Evolutionary conservation across 1,140 invertebrate species (phyloP).

Genomic region (Coelopa frigida): DNA sequence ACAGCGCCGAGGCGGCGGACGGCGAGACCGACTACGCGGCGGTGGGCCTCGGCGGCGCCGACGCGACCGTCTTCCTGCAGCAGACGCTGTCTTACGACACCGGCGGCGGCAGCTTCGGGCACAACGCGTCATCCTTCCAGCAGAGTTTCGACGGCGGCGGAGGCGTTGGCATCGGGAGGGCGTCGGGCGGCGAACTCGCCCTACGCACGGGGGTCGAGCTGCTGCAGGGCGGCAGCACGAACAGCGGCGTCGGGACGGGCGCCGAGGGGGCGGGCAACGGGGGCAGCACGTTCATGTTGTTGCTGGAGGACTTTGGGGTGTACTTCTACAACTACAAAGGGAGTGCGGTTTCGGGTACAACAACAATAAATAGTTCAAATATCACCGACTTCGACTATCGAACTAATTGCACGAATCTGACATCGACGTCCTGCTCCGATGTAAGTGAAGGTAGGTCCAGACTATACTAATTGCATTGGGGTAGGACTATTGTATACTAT

Average conservation of each 20-base stretch:
- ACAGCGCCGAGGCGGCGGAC: conserved; percentile 36
- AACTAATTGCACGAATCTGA: conserved; percentile 18
- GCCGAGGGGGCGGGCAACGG: conserved; percentile 10
- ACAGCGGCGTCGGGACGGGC: no score
- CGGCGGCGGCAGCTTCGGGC: neutral
- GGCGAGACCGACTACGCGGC: conserved; percentile 30
- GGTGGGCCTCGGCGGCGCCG: conserved; percentile 24
- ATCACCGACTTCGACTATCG: conserved; percentile 15
- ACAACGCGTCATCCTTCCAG: conserved; percentile 4
- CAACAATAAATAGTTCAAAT: conserved; percentile 11
- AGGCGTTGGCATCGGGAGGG: neutral
- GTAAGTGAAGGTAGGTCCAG: conserved; percentile 27
- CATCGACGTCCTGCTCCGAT: conserved; percentile 11
- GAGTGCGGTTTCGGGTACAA: conserved; percentile 28
- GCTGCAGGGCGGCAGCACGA: no score
- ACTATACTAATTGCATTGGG: neutral
- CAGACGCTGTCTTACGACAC: conserved; percentile 2
- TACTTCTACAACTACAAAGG: conserved; percentile 51
- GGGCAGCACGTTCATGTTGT: conserved; percentile 49
- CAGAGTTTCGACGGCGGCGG: conserved; percentile 3
- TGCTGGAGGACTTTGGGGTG: conserved; percentile 54
- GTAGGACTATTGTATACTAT: neutral
- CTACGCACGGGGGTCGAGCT: no score
- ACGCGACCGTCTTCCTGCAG: conserved; percentile 8
- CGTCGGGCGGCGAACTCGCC: no score